phyloP scores from a whole-genome alignment of 2,113 vertebrate genomes.

The Onychostruthus taczanowskii region DNA sequence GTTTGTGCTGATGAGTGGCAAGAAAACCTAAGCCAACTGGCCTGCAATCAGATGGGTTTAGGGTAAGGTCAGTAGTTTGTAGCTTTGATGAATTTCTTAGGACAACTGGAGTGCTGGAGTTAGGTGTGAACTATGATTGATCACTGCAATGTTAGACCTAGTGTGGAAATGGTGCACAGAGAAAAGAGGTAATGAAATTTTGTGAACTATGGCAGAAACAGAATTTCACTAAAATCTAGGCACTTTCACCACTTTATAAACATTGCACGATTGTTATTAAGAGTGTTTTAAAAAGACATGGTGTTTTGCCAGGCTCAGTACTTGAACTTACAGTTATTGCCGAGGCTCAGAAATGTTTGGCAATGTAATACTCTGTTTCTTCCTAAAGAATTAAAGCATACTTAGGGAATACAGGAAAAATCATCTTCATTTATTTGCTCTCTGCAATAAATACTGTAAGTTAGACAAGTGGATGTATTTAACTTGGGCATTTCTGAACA shows the following conservation, averaged over 20 bases:
- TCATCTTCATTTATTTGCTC: neutral
- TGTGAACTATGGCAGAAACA: neutral
- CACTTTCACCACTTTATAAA: neutral
- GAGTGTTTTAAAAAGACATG: neutral
- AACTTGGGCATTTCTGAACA: neutral
- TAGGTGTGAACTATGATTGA: neutral
- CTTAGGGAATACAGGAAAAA: neutral
- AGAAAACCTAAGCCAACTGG: slow-evolving; percentile 81
- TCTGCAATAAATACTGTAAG: neutral
- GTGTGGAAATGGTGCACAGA: neutral
- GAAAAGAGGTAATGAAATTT: neutral
- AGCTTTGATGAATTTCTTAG: slow-evolving; percentile 65
- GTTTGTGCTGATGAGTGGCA: slow-evolving; percentile 93
- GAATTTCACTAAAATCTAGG: neutral
- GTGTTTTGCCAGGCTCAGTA: neutral
- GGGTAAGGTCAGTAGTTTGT: slow-evolving; percentile 94
- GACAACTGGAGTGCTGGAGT: neutral
- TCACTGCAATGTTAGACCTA: neutral
- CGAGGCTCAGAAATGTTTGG: neutral
- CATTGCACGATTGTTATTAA: neutral
- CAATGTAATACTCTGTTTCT: neutral
- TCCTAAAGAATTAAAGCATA: neutral
- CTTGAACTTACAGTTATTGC: neutral
- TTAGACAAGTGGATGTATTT: neutral
- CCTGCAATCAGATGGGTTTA: slow-evolving; percentile 95